Evolutionary conservation across 2,113 vertebrate genomes (phyloP).

Genomic region (Axis porcinus): DNA sequence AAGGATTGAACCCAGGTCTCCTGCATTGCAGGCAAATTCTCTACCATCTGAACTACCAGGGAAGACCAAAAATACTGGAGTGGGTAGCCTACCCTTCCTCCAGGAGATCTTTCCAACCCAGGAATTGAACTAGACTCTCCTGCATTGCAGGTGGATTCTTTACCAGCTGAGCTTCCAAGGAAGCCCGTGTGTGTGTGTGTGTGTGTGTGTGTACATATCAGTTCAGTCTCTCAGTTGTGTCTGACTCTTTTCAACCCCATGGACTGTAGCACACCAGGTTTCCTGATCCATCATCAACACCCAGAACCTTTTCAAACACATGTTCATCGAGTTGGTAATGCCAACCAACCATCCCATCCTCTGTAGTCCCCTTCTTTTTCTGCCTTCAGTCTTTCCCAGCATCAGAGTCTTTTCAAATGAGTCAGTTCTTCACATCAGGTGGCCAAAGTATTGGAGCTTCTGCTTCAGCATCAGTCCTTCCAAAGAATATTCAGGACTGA

Average conservation of each 20-base stretch:
- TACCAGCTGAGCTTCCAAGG: not conserved
- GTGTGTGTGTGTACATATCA: not conserved
- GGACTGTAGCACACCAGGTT: not conserved
- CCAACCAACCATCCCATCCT: not conserved
- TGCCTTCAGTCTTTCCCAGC: not conserved
- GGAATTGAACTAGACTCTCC: not conserved
- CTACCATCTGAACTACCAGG: not conserved
- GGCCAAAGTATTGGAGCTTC: not conserved
- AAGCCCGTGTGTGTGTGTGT: not conserved
- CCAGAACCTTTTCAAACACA: not conserved
- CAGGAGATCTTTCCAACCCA: not conserved
- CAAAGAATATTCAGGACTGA: not conserved
- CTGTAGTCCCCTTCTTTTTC: not conserved
- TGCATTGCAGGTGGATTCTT: not conserved
- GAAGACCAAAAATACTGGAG: not conserved
- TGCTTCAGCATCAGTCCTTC: not conserved
- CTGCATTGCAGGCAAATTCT: not conserved
- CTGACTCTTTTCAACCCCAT: not conserved
- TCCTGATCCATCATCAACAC: not conserved
- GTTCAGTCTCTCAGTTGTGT: not conserved
- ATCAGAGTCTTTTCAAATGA: not conserved
- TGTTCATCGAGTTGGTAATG: not conserved
- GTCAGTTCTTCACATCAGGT: not conserved
- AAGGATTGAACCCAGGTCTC: not conserved
- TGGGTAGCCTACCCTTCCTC: not conserved